phyloP scores from a whole-genome alignment of 2,113 vertebrate species.

The Entomyzon cyanotis region DNA sequence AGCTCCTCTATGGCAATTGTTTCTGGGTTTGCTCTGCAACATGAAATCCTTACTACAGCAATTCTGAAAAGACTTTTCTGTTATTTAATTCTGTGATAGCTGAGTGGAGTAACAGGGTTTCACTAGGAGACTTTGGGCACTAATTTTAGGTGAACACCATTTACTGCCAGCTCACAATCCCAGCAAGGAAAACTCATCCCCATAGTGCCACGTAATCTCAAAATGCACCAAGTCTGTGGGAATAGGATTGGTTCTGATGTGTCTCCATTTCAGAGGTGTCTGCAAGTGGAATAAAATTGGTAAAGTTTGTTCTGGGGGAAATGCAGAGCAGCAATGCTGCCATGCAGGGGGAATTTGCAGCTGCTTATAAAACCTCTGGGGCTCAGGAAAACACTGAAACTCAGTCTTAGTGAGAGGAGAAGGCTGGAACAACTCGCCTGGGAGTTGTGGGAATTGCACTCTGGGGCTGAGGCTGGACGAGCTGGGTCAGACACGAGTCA shows the following conservation, averaged over 20 bases:
- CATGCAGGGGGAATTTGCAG: neutral
- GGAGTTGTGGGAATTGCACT: neutral
- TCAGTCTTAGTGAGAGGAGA: neutral
- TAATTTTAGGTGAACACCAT: neutral
- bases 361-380: neutral
- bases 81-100: neutral
- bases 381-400: neutral
- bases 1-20: neutral
- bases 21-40: neutral
- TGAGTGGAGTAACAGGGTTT: neutral
- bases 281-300: fast-evolving
- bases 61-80: neutral
- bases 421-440: neutral
- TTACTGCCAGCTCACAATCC: neutral
- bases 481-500: fast-evolving
- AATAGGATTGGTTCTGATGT: neutral
- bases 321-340: neutral
- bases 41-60: neutral
- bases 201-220: fast-evolving
- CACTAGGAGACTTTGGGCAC: neutral
- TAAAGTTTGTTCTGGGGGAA: neutral
- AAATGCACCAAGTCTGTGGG: fast-evolving
- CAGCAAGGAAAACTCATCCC: neutral
- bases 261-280: neutral
- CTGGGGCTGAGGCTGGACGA: neutral